Conservation (phyloP, 2,113 vertebrate genomes). For the Cnemophilus loriae region DNA sequence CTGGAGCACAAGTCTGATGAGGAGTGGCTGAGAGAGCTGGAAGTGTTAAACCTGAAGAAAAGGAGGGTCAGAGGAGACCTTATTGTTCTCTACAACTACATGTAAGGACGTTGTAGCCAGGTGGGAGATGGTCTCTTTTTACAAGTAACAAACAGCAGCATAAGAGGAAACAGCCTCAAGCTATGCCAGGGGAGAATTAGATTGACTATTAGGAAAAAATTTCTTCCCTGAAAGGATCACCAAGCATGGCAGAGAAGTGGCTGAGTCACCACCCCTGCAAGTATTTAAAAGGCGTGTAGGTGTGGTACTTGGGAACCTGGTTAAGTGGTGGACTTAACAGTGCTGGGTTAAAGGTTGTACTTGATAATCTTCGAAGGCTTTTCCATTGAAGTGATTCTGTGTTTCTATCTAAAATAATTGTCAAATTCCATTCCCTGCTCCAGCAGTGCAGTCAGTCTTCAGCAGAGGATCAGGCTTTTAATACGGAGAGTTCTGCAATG, state of each 20-base stretch:
- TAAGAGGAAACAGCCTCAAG: background rate
- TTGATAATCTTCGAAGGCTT: background rate
- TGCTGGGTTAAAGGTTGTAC: background rate
- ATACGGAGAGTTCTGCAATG: background rate
- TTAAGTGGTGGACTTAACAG: background rate
- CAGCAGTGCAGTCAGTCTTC: background rate
- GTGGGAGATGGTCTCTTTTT: background rate
- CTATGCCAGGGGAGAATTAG: background rate
- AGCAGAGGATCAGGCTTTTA: background rate
- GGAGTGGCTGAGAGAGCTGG: background rate
- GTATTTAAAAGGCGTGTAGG: background rate
- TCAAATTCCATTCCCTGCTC: background rate
- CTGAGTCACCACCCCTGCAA: background rate
- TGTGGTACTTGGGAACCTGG: background rate
- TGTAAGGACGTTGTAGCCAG: accelerated
- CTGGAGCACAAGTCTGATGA: background rate
- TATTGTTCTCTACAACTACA: accelerated
- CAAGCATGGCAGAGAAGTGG: background rate
- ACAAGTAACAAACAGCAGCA: background rate
- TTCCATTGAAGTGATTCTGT: background rate
- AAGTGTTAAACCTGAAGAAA: background rate
- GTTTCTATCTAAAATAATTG: background rate
- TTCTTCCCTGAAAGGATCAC: background rate
- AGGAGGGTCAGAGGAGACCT: background rate
- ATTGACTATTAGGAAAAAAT: background rate